These are phyloP conservation scores for Champsocephalus gunnari DNA, from an alignment of 2,797 vertebrate species.

Conservation along the genomic window DNA sequence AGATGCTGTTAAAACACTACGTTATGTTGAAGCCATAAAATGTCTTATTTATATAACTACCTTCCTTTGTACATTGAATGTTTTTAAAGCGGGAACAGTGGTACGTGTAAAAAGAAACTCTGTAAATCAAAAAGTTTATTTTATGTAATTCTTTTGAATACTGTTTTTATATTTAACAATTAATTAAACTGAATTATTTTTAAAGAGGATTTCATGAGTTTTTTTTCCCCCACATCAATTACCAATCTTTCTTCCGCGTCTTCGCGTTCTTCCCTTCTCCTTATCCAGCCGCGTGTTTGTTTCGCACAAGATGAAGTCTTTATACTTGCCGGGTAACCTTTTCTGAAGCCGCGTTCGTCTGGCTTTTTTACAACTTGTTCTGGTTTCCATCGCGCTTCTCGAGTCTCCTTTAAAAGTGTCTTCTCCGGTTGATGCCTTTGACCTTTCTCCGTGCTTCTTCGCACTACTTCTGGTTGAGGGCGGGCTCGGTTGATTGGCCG, in stretches of 20 bases:
- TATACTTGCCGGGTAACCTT: not conserved
- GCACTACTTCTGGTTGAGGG: not conserved
- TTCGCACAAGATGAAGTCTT: not conserved
- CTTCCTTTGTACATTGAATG: not conserved
- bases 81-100: constrained; percentile 8
- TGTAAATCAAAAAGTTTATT: constrained; percentile 19
- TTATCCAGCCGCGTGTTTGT: too few relatives aligned
- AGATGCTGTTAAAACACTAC: constrained; percentile 7
- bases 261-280: not conserved
- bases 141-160: constrained; percentile 23
- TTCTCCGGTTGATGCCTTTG: rapidly evolving
- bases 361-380: not conserved
- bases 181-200: constrained; percentile 71
- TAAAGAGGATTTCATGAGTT: not conserved
- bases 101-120: constrained; percentile 16
- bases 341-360: rapidly evolving
- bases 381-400: rapidly evolving
- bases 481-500: not conserved
- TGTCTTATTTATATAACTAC: constrained; percentile 49
- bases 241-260: not conserved
- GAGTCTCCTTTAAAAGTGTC: too few relatives aligned
- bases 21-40: constrained; percentile 17
- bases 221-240: not conserved
- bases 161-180: constrained; percentile 49
- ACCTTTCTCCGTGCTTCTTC: not conserved